phyloP scores from a whole-genome alignment of 2,888 invertebrate genomes.

The Drosophila greeni region DNA sequence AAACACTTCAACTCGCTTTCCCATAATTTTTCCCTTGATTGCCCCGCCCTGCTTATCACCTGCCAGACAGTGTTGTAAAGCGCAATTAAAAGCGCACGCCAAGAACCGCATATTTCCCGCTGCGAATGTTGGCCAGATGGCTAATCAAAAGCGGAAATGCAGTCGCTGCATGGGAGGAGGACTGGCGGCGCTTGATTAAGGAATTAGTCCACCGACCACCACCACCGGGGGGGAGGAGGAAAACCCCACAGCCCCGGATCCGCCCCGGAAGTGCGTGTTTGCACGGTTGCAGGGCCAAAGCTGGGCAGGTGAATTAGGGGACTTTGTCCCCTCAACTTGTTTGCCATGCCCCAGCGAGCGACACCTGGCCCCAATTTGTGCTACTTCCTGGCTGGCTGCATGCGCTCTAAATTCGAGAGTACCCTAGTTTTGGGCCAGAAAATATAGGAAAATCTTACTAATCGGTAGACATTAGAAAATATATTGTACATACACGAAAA shows the following conservation, averaged over 20 bases:
- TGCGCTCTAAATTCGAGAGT: background rate
- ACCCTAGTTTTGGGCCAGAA: background rate
- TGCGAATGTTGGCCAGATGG: slow-evolving; percentile 17
- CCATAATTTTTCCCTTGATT: slow-evolving; percentile 3
- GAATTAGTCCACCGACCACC: slow-evolving; percentile 21
- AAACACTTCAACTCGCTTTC: background rate
- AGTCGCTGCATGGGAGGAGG: slow-evolving; percentile 15
- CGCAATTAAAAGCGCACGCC: slow-evolving; percentile 23
- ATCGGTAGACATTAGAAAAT: background rate
- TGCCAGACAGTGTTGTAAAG: slow-evolving; percentile 21
- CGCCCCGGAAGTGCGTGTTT: slow-evolving; percentile 29
- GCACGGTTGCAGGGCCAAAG: slow-evolving; percentile 23
- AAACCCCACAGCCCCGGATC: background rate
- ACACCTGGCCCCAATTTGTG: slow-evolving; percentile 8
- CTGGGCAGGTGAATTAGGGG: slow-evolving; percentile 33
- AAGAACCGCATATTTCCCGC: background rate
- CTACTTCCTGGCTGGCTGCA: background rate
- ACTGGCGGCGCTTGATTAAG: slow-evolving; percentile 28
- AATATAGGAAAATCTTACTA: no score
- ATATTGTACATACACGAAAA: no score
- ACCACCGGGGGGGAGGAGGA: background rate
- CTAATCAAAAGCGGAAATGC: slow-evolving; percentile 27
- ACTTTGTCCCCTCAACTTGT: slow-evolving; percentile 12
- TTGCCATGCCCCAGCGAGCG: slow-evolving; percentile 3
- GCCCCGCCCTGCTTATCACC: background rate